Percentiles rank a stretch among this genome's conserved stretches.
These are phyloP conservation scores for Indicator maculatus DNA, from an alignment of 2,113 vertebrate genomes.

Conservation along the genomic window DNA sequence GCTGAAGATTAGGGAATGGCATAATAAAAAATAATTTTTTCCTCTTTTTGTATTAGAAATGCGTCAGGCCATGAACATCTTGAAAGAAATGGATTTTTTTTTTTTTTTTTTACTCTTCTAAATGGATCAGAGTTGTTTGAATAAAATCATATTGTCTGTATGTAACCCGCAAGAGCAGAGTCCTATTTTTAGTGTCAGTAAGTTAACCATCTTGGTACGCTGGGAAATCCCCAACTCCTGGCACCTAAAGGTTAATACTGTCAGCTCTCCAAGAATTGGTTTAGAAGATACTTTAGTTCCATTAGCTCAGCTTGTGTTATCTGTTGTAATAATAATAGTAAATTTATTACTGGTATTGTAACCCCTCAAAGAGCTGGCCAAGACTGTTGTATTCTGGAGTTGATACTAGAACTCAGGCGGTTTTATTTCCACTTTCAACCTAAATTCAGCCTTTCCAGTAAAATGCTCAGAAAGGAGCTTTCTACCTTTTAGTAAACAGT, in stretches of 20 bases:
- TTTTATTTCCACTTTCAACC: background rate
- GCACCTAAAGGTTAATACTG: conserved; percentile 25
- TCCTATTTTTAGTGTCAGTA: conserved; percentile 28
- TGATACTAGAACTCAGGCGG: background rate
- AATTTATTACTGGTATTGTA: conserved; percentile 1
- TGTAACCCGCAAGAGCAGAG: background rate
- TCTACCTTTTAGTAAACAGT: background rate
- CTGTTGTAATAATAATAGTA: conserved; percentile 33
- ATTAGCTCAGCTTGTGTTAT: conserved; percentile 42
- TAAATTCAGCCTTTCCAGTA: background rate
- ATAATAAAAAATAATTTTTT: conserved; percentile 54
- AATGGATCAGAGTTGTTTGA: conserved; percentile 16
- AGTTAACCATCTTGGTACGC: background rate
- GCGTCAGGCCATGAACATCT: conserved; percentile 18
- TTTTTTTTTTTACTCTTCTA: background rate
- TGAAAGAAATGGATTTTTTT: conserved; percentile 19
- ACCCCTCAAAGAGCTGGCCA: background rate
- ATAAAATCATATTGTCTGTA: background rate
- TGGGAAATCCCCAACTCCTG: conserved; percentile 46
- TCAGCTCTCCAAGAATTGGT: conserved; percentile 26
- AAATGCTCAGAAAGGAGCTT: background rate
- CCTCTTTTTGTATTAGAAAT: conserved; percentile 33
- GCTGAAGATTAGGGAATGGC: conserved; percentile 21
- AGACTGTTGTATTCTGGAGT: background rate
- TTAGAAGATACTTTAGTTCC: conserved; percentile 21